These are phyloP conservation scores for Sesamia inferens DNA, from an alignment of 2,888 invertebrate species.

Conservation along the genomic window DNA sequence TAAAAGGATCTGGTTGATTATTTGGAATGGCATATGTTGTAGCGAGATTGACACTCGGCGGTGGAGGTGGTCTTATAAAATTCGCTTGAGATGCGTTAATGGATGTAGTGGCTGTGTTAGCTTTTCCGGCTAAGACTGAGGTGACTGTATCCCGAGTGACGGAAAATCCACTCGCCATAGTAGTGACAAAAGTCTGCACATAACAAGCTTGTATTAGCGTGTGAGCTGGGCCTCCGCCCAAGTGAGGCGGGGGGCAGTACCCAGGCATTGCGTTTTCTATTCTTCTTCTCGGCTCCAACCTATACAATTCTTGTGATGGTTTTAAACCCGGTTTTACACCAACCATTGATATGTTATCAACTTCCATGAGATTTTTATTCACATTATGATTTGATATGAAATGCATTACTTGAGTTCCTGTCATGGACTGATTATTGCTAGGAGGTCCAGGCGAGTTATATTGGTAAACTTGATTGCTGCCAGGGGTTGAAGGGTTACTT, in stretches of 20 bases:
- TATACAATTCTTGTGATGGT: constrained; percentile 75
- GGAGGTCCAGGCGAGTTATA: constrained; percentile 85
- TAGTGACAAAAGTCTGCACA: constrained; percentile 85
- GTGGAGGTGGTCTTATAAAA: constrained; percentile 82
- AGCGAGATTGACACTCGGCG: constrained; percentile 84
- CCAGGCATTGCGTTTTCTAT: constrained; percentile 85
- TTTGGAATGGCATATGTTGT: constrained; percentile 86
- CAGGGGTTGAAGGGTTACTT: constrained; percentile 83
- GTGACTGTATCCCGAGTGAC: constrained; percentile 95
- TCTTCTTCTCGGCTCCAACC: constrained; percentile 76
- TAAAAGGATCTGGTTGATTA: constrained; percentile 86
- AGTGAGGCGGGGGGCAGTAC: constrained; percentile 86
- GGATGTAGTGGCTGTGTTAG: constrained; percentile 94
- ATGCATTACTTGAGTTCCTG: constrained; percentile 87
- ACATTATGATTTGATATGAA: constrained; percentile 88
- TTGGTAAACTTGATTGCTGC: constrained; percentile 75
- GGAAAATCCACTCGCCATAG: constrained; percentile 93
- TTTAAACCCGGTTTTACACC: constrained; percentile 82
- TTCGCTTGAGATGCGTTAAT: constrained; percentile 91
- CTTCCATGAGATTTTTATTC: constrained; percentile 88
- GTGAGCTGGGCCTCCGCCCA: constrained; percentile 86
- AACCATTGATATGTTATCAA: constrained; percentile 88
- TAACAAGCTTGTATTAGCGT: constrained; percentile 85
- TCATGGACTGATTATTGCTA: constrained; percentile 72
- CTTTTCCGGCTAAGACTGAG: constrained; percentile 93